phyloP scores from a whole-genome alignment of 2,888 invertebrate genomes.

The Lasius platythorax region DNA sequence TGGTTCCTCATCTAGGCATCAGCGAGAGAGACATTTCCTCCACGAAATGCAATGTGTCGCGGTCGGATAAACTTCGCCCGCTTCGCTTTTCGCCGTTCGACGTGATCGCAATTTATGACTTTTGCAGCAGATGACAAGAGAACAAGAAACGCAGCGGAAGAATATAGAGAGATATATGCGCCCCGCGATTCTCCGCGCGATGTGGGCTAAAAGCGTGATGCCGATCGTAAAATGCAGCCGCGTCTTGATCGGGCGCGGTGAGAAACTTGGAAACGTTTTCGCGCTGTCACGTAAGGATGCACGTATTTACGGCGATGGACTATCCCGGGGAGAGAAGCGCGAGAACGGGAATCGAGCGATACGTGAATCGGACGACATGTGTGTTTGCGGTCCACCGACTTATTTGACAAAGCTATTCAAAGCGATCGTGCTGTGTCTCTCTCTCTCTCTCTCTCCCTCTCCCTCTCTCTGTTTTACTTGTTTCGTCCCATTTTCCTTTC shows the following conservation, averaged over 20 bases:
- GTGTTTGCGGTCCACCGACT: slow-evolving; percentile 61
- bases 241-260: slow-evolving; percentile 23
- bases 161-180: neutral
- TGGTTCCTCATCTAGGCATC: slow-evolving; percentile 1
- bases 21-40: slow-evolving; percentile 23
- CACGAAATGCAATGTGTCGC: slow-evolving; percentile 5
- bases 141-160: slow-evolving; percentile 10
- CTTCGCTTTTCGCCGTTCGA: slow-evolving; percentile 33
- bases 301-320: slow-evolving; percentile 1
- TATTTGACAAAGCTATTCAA: slow-evolving; percentile 70
- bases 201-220: slow-evolving; percentile 3
- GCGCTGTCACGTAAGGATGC: slow-evolving; percentile 18
- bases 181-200: slow-evolving; percentile 7
- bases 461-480: neutral
- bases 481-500: neutral
- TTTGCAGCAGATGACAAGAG: slow-evolving; percentile 39
- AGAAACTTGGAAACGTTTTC: slow-evolving; percentile 55
- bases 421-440: slow-evolving; percentile 50
- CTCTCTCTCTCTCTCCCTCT: slow-evolving; percentile 7
- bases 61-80: slow-evolving; percentile 37
- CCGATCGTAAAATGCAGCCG: slow-evolving; percentile 53
- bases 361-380: slow-evolving; percentile 37
- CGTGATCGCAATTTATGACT: slow-evolving; percentile 47
- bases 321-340: neutral
- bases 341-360: neutral